These are phyloP conservation scores for Cynopterus sphinx DNA, from an alignment of 2,797 vertebrate species.

Conservation along the genomic window DNA sequence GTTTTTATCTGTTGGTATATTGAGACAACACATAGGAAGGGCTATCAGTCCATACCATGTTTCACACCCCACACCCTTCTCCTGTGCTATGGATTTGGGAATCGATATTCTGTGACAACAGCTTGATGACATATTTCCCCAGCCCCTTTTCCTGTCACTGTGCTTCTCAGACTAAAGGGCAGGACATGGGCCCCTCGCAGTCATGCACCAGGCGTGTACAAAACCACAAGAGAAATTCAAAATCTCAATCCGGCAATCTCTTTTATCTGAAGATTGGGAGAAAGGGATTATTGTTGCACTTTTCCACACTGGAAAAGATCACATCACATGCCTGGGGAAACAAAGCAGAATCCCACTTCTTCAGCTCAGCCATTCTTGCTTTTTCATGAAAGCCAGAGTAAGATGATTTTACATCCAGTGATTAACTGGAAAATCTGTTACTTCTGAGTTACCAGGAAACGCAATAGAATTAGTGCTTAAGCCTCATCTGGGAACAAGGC, in stretches of 20 bases:
- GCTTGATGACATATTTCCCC: neutral
- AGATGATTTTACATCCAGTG: neutral
- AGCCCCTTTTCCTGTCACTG: neutral
- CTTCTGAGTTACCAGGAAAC: slow-evolving; percentile 50
- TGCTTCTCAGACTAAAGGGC: neutral
- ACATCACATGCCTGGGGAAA: neutral
- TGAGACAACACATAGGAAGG: slow-evolving; percentile 47
- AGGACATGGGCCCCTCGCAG: accelerated
- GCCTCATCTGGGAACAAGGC: neutral
- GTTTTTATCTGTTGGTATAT: slow-evolving; percentile 88
- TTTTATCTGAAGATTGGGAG: neutral
- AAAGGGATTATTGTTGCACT: neutral
- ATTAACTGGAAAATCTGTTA: neutral
- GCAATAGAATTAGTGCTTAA: neutral
- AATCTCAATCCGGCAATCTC: neutral
- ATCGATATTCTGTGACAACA: neutral
- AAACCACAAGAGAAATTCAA: neutral
- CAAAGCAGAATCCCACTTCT: neutral
- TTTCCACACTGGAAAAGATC: neutral
- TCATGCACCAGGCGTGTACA: accelerated
- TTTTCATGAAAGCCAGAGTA: neutral
- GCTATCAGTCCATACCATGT: accelerated
- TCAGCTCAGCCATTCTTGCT: neutral
- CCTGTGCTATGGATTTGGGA: accelerated
- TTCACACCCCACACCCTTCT: neutral